phyloP scores from a whole-genome alignment of 2,888 invertebrate species.

The Branchinecta sandiegonensis region DNA sequence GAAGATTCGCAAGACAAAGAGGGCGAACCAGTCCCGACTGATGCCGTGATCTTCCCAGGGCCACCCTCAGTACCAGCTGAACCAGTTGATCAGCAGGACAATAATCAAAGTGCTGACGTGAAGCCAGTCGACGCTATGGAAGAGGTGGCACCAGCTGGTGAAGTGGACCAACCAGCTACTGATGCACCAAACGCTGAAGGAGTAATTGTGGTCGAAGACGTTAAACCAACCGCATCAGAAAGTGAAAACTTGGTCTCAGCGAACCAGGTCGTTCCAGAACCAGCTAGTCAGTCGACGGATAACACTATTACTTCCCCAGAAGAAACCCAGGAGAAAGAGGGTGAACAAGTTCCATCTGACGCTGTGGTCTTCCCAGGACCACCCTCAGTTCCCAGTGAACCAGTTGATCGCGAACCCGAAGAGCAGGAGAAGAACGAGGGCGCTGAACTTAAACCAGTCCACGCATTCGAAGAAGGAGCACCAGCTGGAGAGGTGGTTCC shows the following conservation, averaged over 20 bases:
- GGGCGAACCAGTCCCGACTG: not conserved
- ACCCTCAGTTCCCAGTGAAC: not conserved
- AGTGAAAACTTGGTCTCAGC: too few species aligned
- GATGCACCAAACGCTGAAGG: not conserved
- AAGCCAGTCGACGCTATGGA: not conserved
- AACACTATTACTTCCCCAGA: too few species aligned
- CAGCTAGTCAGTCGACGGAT: too few species aligned
- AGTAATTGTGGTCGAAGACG: too few species aligned
- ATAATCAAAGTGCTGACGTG: too few species aligned
- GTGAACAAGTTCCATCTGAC: not conserved
- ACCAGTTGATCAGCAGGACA: too few species aligned
- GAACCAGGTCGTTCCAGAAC: too few species aligned
- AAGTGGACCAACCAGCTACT: not conserved
- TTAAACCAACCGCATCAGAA: too few species aligned
- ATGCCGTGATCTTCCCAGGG: not conserved
- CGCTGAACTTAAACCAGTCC: too few species aligned
- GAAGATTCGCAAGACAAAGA: not conserved
- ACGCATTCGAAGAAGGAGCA: slow-evolving; percentile 26
- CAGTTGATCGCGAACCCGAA: too few species aligned
- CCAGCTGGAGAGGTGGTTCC: slow-evolving; percentile 15
- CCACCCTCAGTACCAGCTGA: not conserved
- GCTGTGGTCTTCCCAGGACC: slow-evolving; percentile 6
- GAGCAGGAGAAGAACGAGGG: too few species aligned
- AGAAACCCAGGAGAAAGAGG: not conserved
- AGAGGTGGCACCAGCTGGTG: slow-evolving; percentile 24